Conservation (phyloP, 2,888 invertebrate species). For the Pheosia tremula region DNA sequence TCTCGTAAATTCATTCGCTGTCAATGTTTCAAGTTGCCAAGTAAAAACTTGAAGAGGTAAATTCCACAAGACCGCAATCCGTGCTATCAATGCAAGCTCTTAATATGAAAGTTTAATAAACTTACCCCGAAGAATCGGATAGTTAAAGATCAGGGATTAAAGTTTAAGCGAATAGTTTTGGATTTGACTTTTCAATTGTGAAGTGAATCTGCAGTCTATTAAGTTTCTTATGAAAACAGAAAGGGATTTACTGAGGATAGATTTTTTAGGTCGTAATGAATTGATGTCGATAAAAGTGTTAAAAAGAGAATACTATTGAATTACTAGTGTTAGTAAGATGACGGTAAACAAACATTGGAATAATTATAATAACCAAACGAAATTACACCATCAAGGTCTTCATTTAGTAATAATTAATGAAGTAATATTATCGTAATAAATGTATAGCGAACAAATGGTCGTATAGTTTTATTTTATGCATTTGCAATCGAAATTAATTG, state of each 20-base stretch:
- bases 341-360: no score
- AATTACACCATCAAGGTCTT: no score
- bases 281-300: neutral
- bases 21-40: constrained; percentile 63
- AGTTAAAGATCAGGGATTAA: constrained; percentile 35
- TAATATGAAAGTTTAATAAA: constrained; percentile 49
- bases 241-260: neutral
- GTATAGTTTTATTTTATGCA: neutral
- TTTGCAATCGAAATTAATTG: constrained; percentile 51
- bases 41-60: constrained; percentile 50
- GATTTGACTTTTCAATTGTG: constrained; percentile 28
- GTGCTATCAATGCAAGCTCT: constrained; percentile 35
- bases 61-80: constrained; percentile 32
- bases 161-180: constrained; percentile 30
- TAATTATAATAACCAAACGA: no score
- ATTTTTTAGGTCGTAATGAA: no score
- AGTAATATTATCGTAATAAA: no score
- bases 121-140: constrained; percentile 34
- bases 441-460: neutral
- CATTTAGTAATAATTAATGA: no score
- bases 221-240: neutral
- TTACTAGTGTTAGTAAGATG: no score
- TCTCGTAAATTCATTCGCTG: constrained; percentile 61
- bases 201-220: neutral
- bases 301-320: no score